Evolutionary conservation across 2,797 vertebrate genomes (phyloP), one percentile per base, ranked within the genome.

Genomic region (Galagoides demidoff): DNA sequence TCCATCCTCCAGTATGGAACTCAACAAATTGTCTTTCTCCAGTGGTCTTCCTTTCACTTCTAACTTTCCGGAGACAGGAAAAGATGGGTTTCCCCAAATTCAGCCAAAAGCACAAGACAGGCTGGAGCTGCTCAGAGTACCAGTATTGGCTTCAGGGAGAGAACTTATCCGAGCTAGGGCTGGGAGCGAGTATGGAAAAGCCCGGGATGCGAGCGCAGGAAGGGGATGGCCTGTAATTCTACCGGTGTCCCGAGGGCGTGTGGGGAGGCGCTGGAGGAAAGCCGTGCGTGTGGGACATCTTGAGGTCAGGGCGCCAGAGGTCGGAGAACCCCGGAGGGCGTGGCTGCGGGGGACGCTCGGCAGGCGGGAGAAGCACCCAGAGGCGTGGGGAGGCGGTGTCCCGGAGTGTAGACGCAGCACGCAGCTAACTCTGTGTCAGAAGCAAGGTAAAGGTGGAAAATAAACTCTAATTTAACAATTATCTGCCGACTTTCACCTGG

Each of bases 251-350:
- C 7, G 6, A 29, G 64, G 27, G 55, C 49, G 1, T 0, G 43
- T 66, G 43, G 31, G 64, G 77, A 1, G 6, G 71, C 37, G 27
- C 70, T 17, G 49, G 34, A 34, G 55, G 68, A 43, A 78, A 64
- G 37, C 23, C 0, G 10, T 0, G n/a, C 0, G 10, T 0, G 27
- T 0, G 2, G 34, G 52, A 85, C 55, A 9, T 71, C 16, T 85
- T 20, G 64, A 71, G 88, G 59, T 74, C 85, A 43, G 73, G n/a
- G 39, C 23, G 23, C 45, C 25, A 2, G 34, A n/a, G 11, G 39
- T 39, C 8, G 17, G 43, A 92, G 81, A 55, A 20, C 27, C 49
- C 61, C 9, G 25, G n/a, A 52, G 64, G 52, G 16, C 68, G 84
- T 20, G 86, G 71, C 70, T 57, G 79, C 76, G 23, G 34, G 57